Percentiles rank a stretch among this genome's conserved stretches.
Evolutionary conservation across 2,797 vertebrate species (phyloP).

Genomic region (Nothura maculosa): DNA sequence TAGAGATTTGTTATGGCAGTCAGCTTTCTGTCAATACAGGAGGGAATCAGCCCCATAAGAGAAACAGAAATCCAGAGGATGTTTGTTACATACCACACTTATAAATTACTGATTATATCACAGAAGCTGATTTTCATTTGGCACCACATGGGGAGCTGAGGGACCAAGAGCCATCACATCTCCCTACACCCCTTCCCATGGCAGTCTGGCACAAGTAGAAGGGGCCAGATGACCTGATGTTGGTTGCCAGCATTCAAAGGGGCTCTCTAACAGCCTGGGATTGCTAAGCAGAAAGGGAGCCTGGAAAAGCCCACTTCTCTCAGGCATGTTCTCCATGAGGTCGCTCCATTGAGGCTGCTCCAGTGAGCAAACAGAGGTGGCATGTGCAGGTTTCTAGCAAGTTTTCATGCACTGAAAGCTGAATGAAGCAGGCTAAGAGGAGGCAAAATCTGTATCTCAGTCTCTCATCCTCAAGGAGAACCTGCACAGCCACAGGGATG

Average conservation of each 20-base stretch:
- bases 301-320: not conserved
- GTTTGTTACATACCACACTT: not conserved
- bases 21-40: slow-evolving; percentile 9
- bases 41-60: not conserved
- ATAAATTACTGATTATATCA: not conserved
- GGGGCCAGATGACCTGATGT: not conserved
- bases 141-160: not conserved
- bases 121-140: not conserved
- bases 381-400: not conserved
- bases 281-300: not conserved
- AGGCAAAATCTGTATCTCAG: not conserved
- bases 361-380: not conserved
- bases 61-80: not conserved
- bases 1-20: slow-evolving; percentile 29
- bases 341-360: not conserved
- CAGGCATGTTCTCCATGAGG: not conserved
- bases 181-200: not conserved
- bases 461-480: not conserved
- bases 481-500: not conserved
- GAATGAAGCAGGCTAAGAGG: not conserved
- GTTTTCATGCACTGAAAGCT: not conserved
- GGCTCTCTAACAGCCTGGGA: not conserved
- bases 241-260: not conserved
- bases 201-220: not conserved
- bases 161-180: not conserved